A percentile compares a stretch with the other conserved stretches of the same genome.
These are phyloP conservation scores for Drosophila prosaltans DNA, from an alignment of 1,140 invertebrate species.

Conservation along the genomic window DNA sequence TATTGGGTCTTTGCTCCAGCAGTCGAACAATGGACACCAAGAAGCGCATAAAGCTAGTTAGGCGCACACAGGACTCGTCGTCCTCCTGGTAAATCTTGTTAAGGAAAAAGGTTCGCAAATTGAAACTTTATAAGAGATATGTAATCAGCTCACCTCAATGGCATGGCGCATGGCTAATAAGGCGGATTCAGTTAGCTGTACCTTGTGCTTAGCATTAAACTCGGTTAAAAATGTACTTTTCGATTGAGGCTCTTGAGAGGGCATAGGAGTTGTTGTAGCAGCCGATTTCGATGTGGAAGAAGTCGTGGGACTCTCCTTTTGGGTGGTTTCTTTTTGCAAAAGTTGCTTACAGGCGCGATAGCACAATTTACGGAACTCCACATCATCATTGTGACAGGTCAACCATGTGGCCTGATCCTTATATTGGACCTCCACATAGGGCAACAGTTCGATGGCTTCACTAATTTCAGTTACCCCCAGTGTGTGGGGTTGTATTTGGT, in stretches of 20 bases:
- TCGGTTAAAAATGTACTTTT: slow-evolving; percentile 56
- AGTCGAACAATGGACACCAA: slow-evolving; percentile 64
- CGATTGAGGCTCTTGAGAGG: not conserved
- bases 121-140: not conserved
- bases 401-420: slow-evolving; percentile 66
- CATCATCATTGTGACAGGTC: slow-evolving; percentile 73
- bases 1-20: slow-evolving; percentile 60
- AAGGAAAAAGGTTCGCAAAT: not conserved
- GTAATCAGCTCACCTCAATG: slow-evolving; percentile 62
- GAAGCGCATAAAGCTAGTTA: slow-evolving; percentile 69
- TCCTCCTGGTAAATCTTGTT: slow-evolving; percentile 50
- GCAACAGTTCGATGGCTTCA: slow-evolving; percentile 66
- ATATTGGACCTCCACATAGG: slow-evolving; percentile 71
- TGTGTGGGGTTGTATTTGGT: slow-evolving; percentile 73
- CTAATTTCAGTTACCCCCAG: slow-evolving; percentile 64
- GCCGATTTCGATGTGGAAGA: not conserved
- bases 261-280: no score
- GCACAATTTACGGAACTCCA: slow-evolving; percentile 61
- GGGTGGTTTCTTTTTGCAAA: slow-evolving; percentile 33
- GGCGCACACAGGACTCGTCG: slow-evolving; percentile 54
- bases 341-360: slow-evolving; percentile 67
- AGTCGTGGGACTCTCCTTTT: not conserved
- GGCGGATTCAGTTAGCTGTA: slow-evolving; percentile 47
- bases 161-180: slow-evolving; percentile 74
- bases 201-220: slow-evolving; percentile 60